Base-by-base conservation (phyloP, 2,888 invertebrate species). In the Hypselothyrea guttata region DNA sequence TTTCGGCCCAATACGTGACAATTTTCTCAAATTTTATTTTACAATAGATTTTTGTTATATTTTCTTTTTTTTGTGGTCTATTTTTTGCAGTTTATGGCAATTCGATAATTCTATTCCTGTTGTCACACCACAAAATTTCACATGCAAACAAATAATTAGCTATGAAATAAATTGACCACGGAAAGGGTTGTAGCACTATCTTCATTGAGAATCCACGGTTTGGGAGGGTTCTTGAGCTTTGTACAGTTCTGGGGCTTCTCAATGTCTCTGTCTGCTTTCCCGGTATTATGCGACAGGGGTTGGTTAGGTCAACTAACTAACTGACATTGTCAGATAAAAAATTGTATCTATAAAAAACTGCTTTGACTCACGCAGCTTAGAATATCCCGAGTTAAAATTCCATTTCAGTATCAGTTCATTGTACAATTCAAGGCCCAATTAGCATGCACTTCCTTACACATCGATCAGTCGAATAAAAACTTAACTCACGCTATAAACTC, bases 141-240 rank as follows among this genome's bases (percentile, higher is more conserved):
- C 77, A 78, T 78, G 78, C 78, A 78, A 78, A 78, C 65, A 82
- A 78, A 84, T 78, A 75, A 78, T 78, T 82, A 82, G 18, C 56
- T 35, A 38, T 51, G 13, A 33, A 49, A 34, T 22, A 22, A 38
- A 49, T 38, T 68, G 40, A 31, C 22, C 47, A 3, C n/a, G 9
- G 11, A 65, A 53, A 44, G 15, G 46, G 31, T 40, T 46, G n/a
- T n/a, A n/a, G n/a, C n/a, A n/a, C n/a, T n/a, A n/a, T n/a, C n/a
- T n/a, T n/a, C n/a, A 5, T 22, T 22, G 22, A 4, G 22, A 22
- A 22, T 5, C 22, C 22, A 22, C 8, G 12, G 4, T n/a, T 18
- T 31, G 38, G 13, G 45, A 31, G 64, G 67, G 41, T 37, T 45
- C 42, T 40, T 48, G 48, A 35, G n/a, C 34, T 27, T 44, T 34